phyloP scores from a whole-genome alignment of 2,113 vertebrate species.

The Halichoerus grypus region DNA sequence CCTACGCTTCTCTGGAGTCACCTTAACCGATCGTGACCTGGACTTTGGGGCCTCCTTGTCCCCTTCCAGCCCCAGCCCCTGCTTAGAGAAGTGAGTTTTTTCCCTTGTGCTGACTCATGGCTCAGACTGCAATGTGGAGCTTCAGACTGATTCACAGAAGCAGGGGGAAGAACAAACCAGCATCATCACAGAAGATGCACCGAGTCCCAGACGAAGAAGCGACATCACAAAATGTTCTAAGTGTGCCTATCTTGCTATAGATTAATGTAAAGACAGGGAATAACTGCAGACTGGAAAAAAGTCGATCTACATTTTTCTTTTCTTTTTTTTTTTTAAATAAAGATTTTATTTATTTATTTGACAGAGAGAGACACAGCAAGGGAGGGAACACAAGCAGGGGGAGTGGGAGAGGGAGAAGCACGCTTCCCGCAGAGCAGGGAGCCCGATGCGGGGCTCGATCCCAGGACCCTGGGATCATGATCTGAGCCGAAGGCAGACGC shows the following conservation, averaged over 20 bases:
- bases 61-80: neutral
- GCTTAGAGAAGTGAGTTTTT: neutral
- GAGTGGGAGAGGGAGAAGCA: too few relatives aligned
- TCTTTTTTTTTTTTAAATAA: too few relatives aligned
- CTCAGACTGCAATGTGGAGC: neutral
- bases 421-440: too few relatives aligned
- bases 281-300: neutral
- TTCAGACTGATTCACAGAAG: neutral
- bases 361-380: too few relatives aligned
- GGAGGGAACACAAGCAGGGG: too few relatives aligned
- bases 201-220: neutral
- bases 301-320: neutral
- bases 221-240: neutral
- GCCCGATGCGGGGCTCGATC: too few relatives aligned
- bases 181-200: neutral
- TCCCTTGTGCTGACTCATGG: conserved; percentile 45
- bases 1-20: neutral
- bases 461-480: too few relatives aligned
- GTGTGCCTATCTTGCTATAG: neutral
- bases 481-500: too few relatives aligned
- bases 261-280: neutral
- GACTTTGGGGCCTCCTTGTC: neutral
- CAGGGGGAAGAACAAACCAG: neutral
- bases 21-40: neutral
- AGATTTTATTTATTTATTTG: too few relatives aligned